Percentiles rank a stretch among this genome's conserved stretches.
Evolutionary conservation across 1,140 invertebrate genomes (phyloP).

Genomic region (Notospermus geniculatus): DNA sequence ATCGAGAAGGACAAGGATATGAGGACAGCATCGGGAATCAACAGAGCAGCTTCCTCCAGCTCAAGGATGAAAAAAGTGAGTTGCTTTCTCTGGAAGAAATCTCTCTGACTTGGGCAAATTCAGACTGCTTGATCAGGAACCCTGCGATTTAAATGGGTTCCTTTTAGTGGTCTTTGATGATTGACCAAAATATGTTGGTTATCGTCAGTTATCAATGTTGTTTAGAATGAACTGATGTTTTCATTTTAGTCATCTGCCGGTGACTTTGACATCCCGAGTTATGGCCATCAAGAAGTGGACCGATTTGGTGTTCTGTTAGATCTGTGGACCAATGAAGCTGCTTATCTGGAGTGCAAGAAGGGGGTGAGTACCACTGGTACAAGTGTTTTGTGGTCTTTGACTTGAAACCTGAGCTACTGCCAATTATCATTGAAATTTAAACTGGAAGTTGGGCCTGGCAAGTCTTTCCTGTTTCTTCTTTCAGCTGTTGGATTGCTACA

Average conservation of each 20-base stretch:
- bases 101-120: no score
- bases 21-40: constrained; percentile 16
- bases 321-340: constrained; percentile 51
- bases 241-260: constrained; percentile 29
- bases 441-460: no score
- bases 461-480: constrained; percentile 11
- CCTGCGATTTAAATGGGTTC: no score
- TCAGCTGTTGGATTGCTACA: constrained; percentile 53
- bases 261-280: constrained; percentile 46
- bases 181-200: no score
- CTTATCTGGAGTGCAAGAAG: constrained; percentile 51
- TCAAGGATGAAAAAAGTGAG: no score
- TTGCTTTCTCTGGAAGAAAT: no score
- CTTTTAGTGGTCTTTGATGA: no score
- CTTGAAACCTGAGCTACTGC: no score
- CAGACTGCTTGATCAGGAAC: no score
- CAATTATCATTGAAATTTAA: no score
- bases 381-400: not conserved
- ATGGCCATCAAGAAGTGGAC: constrained; percentile 52
- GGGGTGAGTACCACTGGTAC: constrained; percentile 33
- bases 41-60: not conserved
- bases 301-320: constrained; percentile 54
- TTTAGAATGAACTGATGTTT: not conserved
- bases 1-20: constrained; percentile 51
- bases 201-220: no score